Conservation (phyloP, 2,797 vertebrate species). For the Prionace glauca region DNA sequence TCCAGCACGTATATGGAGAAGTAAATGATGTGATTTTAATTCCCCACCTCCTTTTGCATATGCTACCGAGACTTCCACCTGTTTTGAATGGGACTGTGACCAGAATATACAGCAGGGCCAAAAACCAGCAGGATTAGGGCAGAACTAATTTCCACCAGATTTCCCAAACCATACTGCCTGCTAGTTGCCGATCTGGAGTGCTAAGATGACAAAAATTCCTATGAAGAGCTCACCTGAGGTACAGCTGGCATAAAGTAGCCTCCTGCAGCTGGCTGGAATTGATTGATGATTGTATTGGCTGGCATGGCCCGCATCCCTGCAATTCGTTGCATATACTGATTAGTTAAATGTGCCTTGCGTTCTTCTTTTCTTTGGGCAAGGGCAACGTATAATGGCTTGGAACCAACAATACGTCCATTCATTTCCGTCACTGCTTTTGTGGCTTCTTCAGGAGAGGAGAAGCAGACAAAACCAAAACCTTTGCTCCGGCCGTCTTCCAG, state of each 20-base stretch:
- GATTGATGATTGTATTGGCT: constrained; percentile 91
- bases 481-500: constrained; percentile 95
- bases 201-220: neutral
- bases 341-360: constrained; percentile 93
- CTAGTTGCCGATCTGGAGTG: neutral
- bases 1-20: neutral
- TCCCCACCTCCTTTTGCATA: neutral
- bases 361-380: constrained; percentile 96
- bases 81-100: neutral
- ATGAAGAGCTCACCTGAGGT: constrained; percentile 68
- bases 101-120: neutral
- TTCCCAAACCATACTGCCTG: neutral
- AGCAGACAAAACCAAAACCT: constrained; percentile 97
- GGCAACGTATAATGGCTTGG: constrained; percentile 91
- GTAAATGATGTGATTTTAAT: neutral
- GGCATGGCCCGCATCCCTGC: constrained; percentile 97
- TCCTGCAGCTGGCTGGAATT: constrained; percentile 88
- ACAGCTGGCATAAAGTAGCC: constrained; percentile 97
- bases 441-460: constrained; percentile 96
- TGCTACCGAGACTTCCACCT: neutral
- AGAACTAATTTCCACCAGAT: neutral
- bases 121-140: neutral
- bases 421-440: constrained; percentile 98
- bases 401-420: constrained; percentile 97
- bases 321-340: constrained; percentile 98